A percentile compares a stretch with the other conserved stretches of the same genome.
Evolutionary conservation across 2,888 invertebrate species (phyloP).

Genomic region (Monopis laevigella): DNA sequence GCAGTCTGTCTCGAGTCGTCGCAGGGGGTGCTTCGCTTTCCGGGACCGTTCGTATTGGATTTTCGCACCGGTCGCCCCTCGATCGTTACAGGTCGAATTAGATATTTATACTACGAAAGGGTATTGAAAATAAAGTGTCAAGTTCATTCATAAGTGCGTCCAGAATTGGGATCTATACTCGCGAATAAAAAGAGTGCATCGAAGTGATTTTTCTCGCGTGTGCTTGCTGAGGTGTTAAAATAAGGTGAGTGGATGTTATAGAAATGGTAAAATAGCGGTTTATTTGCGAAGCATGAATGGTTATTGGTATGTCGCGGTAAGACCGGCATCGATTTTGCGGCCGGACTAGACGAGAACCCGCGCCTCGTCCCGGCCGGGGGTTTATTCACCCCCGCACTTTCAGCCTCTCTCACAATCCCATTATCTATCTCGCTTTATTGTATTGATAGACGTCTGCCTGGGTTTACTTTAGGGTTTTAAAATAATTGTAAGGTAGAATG

Average conservation of each 20-base stretch:
- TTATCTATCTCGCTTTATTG: constrained; percentile 1
- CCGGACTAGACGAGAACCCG: too few relatives aligned
- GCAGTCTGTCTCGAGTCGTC: constrained; percentile 57
- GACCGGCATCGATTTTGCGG: too few relatives aligned
- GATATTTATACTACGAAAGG: background rate
- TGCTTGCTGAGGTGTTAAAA: constrained; percentile 49
- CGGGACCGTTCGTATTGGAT: constrained; percentile 20
- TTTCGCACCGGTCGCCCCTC: constrained; percentile 31
- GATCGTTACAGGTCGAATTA: constrained; percentile 17
- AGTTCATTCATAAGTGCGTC: constrained; percentile 48
- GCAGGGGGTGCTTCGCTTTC: constrained; percentile 36
- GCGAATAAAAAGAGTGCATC: constrained; percentile 30
- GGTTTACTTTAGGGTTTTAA: too few relatives aligned
- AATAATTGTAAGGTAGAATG: too few relatives aligned
- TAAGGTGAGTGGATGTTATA: constrained; percentile 50
- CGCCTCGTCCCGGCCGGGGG: background rate
- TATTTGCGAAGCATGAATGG: too few relatives aligned
- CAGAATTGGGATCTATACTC: constrained; percentile 23
- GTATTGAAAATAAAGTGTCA: constrained; percentile 30
- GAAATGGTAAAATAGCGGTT: too few relatives aligned
- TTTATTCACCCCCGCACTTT: constrained; percentile 39
- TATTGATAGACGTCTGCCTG: too few relatives aligned
- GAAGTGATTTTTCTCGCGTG: constrained; percentile 49
- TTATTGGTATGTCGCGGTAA: too few relatives aligned
- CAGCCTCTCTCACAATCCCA: background rate